Conservation (phyloP, 2,888 invertebrate genomes). For the Loripinus fragilis region DNA sequence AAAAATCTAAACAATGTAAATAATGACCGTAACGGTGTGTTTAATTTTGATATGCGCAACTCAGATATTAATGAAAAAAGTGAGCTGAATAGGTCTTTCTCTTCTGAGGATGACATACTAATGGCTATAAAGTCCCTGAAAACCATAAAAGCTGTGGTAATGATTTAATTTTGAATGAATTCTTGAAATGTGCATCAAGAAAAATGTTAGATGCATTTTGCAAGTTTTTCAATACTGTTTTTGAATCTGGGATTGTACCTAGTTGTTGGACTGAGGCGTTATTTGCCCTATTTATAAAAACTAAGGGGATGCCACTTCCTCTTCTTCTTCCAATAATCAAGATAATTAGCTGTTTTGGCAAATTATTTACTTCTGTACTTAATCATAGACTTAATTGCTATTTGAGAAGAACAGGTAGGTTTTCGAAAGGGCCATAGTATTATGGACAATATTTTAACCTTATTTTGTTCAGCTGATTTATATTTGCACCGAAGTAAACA, state of each 20-base stretch:
- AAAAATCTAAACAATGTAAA: conserved; percentile 10
- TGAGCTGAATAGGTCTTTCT: neutral
- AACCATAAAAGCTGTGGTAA: conserved; percentile 6
- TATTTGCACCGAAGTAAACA: no score
- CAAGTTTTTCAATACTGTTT: conserved; percentile 1
- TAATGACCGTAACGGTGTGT: neutral
- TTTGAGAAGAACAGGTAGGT: no score
- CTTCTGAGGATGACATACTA: neutral
- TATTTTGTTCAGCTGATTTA: no score
- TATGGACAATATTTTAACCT: no score
- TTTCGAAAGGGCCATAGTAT: no score
- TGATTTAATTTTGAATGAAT: conserved; percentile 6
- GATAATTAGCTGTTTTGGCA: neutral
- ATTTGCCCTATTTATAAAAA: conserved; percentile 11
- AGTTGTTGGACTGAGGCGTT: conserved; percentile 1
- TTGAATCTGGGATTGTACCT: neutral
- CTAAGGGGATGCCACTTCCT: neutral
- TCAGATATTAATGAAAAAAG: neutral
- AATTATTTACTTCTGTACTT: neutral
- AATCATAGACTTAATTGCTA: no score
- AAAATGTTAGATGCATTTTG: conserved; percentile 5
- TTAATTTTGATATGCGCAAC: neutral
- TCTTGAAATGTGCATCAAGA: neutral
- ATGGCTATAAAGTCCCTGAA: neutral
- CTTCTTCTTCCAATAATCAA: neutral